Conservation (phyloP, 2,113 vertebrate species). For the Platycercus adscitus region DNA sequence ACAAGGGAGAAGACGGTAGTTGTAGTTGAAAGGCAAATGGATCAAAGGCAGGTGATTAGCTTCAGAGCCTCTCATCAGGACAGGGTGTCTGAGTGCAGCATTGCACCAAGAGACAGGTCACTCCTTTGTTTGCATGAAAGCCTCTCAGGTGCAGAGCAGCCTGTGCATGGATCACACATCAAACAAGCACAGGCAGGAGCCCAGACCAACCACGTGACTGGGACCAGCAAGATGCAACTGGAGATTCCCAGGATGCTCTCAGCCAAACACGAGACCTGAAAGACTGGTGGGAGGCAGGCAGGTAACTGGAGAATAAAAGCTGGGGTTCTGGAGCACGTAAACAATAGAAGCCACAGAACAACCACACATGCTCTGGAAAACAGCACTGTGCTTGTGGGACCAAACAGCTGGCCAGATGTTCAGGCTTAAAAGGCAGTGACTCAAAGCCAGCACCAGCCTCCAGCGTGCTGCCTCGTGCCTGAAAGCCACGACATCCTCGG, state of each 20-base stretch:
- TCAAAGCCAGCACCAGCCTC: not conserved
- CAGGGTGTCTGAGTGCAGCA: not conserved
- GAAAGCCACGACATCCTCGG: not conserved
- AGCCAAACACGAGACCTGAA: not conserved
- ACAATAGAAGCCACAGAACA: not conserved
- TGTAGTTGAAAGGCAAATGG: not conserved
- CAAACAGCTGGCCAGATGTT: constrained; percentile 21
- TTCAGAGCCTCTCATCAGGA: not conserved
- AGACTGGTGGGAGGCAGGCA: not conserved
- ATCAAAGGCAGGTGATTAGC: constrained; percentile 52
- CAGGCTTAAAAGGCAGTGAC: not conserved
- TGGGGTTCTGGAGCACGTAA: not conserved
- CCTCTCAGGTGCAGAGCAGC: not conserved
- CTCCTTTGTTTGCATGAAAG: not conserved
- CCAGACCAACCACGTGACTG: not conserved
- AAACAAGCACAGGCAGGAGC: not conserved
- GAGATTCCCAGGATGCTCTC: not conserved
- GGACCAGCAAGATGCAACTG: not conserved
- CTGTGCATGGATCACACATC: not conserved
- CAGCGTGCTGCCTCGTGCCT: accelerated
- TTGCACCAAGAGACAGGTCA: not conserved
- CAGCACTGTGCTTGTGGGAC: accelerated
- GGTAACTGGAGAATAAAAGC: not conserved
- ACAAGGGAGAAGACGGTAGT: not conserved
- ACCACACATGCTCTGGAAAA: not conserved